These are phyloP conservation scores for Pleuronectes platessa DNA, from an alignment of 2,113 vertebrate species.

Conservation along the genomic window DNA sequence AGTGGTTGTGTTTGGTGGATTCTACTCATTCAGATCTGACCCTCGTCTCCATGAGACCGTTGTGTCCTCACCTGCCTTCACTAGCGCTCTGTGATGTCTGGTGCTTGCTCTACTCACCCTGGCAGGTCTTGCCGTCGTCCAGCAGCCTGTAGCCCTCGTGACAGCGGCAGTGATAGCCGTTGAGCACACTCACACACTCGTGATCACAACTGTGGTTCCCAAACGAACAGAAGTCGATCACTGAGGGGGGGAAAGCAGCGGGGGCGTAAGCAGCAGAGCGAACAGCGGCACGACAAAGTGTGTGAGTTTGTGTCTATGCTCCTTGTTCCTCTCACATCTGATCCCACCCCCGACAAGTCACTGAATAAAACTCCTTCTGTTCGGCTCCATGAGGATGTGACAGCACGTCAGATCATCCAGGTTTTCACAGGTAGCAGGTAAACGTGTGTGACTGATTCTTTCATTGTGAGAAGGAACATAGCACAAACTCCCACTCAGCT, in stretches of 20 bases:
- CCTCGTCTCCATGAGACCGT: too few species aligned
- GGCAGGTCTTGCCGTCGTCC: constrained; percentile 84
- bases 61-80: too few species aligned
- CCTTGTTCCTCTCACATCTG: not conserved
- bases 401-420: not conserved
- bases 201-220: constrained; percentile 96
- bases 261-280: constrained; percentile 41
- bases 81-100: too few species aligned
- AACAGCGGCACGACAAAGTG: not conserved
- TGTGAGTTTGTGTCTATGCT: constrained; percentile 26
- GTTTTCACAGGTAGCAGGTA: not conserved
- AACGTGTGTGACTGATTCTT: not conserved
- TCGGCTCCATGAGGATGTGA: not conserved
- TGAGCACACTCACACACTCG: constrained; percentile 87
- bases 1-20: too few species aligned
- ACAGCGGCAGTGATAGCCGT: constrained; percentile 88
- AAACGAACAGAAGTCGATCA: constrained; percentile 92
- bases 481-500: not conserved
- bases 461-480: constrained; percentile 10
- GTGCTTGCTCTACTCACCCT: constrained; percentile 74
- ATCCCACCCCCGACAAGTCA: too few species aligned
- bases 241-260: constrained; percentile 78
- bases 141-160: constrained; percentile 86
- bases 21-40: too few species aligned
- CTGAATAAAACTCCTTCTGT: not conserved